Evolutionary conservation across 1,140 invertebrate species (phyloP), one percentile per base, ranked within the genome.

Genomic region (Drosophila kohkoa): DNA sequence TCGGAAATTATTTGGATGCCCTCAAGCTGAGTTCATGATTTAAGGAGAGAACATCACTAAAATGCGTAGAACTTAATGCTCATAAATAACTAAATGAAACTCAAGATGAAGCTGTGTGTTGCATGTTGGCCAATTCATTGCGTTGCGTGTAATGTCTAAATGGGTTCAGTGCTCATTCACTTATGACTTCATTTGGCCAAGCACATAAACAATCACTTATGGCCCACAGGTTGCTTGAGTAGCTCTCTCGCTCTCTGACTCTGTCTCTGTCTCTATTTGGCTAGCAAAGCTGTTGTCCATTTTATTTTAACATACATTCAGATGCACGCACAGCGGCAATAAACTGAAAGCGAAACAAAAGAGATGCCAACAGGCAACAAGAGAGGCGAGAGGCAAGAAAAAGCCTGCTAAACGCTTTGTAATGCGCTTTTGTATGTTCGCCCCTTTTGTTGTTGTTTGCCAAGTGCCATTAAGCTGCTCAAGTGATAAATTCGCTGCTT

Each of bases 381-480:
- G 15, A 10, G 30, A 32, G 3, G 30, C 5, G 15, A 1, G 20
- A 15, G 11, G 20, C 41, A 55, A 60, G 46, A 45, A 66, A 62
- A 73, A 83, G 78, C 59, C 77, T 77, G 83, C 80, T 89, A 88
- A 88, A 83, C 80, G 70, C 83, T 81, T 82, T 88, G 85, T 87
- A 88, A 88, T 80, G 66, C 83, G 83, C 85, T 88, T 89, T 87
- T 87, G 77, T 83, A 32, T 68, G 65, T 58, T 55, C 15, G 32
- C 35, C 35, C 25, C 48, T 25, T 25, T 25, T 25, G 20, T 25
- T 25, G 48, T 77, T 88, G 71, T 70, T 76, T 69, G 55, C 70
- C 80, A 70, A 88, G 83, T 83, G 81, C 81, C 83, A 88, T 88
- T 88, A 88, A 89, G 85, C 85, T 85, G 81, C 75, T 79, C 81